A percentile compares a stretch with the other conserved stretches of the same genome.
Evolutionary conservation across 2,797 vertebrate species (phyloP).

Genomic region (Enteromius mattozi): DNA sequence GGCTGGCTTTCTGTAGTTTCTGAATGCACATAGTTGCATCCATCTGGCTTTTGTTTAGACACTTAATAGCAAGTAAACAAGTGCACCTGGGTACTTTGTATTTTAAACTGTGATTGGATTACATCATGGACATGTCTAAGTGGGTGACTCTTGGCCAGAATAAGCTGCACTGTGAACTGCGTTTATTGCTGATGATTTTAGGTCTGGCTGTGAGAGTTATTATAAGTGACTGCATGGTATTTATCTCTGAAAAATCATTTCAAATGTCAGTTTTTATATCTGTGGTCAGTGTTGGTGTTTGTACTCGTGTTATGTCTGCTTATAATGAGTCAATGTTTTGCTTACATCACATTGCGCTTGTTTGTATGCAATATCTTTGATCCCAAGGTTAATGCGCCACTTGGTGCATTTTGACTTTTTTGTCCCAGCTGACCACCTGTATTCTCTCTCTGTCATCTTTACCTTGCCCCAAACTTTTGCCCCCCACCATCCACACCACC

Average conservation of each 20-base stretch:
- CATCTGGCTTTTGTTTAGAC: background rate
- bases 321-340: background rate
- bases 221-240: background rate
- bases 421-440: conserved; percentile 49
- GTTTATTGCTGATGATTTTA: background rate
- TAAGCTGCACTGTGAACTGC: background rate
- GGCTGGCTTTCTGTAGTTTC: background rate
- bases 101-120: conserved; percentile 3
- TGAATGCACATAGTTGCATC: background rate
- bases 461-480: conserved; percentile 41
- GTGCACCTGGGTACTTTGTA: background rate
- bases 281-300: background rate
- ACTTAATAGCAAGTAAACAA: background rate
- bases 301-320: background rate
- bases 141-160: background rate
- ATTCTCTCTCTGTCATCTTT: conserved; percentile 31
- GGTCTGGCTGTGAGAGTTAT: conserved; percentile 15
- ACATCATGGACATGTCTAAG: background rate
- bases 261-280: conserved; percentile 6
- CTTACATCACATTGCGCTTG: conserved; percentile 4
- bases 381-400: conserved; percentile 54
- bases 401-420: conserved; percentile 23
- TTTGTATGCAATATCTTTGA: conserved; percentile 47
- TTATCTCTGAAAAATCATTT: background rate
- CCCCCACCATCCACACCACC: conserved; percentile 49